These are phyloP conservation scores for Anoplopoma fimbria DNA, from an alignment of 2,113 vertebrate species.

Conservation along the genomic window DNA sequence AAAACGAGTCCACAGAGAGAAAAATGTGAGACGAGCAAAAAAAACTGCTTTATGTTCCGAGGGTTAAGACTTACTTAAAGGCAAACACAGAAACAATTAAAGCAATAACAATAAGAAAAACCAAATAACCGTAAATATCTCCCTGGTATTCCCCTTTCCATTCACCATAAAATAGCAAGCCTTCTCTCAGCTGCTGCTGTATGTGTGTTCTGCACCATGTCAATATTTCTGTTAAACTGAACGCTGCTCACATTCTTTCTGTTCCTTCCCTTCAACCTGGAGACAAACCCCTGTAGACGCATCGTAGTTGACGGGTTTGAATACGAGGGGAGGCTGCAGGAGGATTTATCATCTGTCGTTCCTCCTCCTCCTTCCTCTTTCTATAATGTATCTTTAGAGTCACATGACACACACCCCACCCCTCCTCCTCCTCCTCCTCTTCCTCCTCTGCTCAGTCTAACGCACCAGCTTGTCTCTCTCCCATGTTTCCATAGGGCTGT, in stretches of 20 bases:
- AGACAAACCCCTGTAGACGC: neutral
- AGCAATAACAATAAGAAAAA: no score
- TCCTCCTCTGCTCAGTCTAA: conserved; percentile 63
- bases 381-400: neutral
- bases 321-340: conserved; percentile 22
- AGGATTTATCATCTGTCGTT: neutral
- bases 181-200: conserved; percentile 60
- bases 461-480: conserved; percentile 76
- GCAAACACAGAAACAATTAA: no score
- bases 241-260: conserved; percentile 45
- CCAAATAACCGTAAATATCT: no score
- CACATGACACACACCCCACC: neutral
- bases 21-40: no score
- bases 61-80: no score
- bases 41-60: no score
- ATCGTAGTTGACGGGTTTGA: neutral
- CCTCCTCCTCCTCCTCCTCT: neutral
- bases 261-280: conserved; percentile 23
- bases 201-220: conserved; percentile 39
- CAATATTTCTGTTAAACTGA: conserved; percentile 56
- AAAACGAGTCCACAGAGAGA: no score
- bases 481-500: conserved; percentile 83
- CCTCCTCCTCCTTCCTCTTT: neutral
- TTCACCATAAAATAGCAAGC: neutral
- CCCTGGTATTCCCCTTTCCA: neutral